Evolutionary conservation across 92 coral and sea anemone genomes (phyloP).

Genomic region (Porites divaricata): DNA sequence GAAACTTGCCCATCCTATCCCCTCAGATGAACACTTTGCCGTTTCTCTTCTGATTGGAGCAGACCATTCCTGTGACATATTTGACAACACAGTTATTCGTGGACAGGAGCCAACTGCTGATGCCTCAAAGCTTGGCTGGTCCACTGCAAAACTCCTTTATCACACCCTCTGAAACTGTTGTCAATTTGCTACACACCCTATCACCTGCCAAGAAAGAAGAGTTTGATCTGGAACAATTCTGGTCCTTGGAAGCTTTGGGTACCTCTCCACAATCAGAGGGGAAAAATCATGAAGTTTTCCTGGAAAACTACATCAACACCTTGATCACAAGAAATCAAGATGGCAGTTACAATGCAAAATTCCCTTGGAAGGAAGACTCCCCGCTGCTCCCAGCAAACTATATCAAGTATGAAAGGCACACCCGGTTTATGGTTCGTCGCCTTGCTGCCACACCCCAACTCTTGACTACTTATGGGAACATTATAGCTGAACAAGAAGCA

Average conservation of each 20-base stretch:
- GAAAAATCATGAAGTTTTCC: no score
- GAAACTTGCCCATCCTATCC: constrained; percentile 53
- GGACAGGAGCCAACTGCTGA: constrained; percentile 52
- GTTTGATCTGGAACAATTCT: no score
- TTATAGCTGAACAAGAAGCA: constrained; percentile 43
- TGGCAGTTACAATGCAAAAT: constrained; percentile 46
- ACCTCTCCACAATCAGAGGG: no score
- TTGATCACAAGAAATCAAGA: no score
- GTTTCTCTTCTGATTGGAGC: constrained; percentile 60
- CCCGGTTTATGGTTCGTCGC: constrained; percentile 44
- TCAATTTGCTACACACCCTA: no score
- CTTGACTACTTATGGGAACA: constrained; percentile 32
- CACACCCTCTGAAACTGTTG: no score
- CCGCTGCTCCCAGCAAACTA: constrained; percentile 45
- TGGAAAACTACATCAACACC: no score
- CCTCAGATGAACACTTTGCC: constrained; percentile 40
- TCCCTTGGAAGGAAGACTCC: constrained; percentile 61
- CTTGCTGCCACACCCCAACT: constrained; percentile 44
- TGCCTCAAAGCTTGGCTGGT: constrained; percentile 47
- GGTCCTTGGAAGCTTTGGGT: no score
- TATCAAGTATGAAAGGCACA: constrained; percentile 25
- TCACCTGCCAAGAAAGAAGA: no score
- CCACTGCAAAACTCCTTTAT: background rate
- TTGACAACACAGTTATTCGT: constrained; percentile 48
- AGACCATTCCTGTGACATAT: constrained; percentile 62